A percentile compares a stretch with the other conserved stretches of the same genome.
phyloP scores from a whole-genome alignment of 2,113 vertebrate genomes.

The Ploceus nigricollis region DNA sequence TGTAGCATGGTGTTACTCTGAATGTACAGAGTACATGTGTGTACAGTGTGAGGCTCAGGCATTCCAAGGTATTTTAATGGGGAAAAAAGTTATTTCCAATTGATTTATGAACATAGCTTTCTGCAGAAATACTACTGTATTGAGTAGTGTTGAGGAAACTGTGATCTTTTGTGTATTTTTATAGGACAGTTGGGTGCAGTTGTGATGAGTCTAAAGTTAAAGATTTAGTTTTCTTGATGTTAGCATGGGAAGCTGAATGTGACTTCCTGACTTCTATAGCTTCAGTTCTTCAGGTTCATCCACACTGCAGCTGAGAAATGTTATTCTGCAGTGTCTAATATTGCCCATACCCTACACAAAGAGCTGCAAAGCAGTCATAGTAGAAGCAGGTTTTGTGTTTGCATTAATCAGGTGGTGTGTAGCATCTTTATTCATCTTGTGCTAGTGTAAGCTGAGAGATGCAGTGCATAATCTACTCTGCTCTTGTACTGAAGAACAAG shows the following conservation, averaged over 20 bases:
- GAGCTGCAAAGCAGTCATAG: neutral
- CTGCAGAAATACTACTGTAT: neutral
- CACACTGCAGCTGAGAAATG: neutral
- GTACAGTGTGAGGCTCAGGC: fast-evolving
- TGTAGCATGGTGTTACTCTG: neutral
- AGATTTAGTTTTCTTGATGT: neutral
- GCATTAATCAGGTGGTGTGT: neutral
- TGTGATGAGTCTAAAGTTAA: neutral
- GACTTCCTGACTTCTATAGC: neutral
- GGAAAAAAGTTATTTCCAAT: neutral
- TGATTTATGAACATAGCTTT: neutral
- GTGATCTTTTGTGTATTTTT: neutral
- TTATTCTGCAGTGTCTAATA: neutral
- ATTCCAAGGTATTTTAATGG: neutral
- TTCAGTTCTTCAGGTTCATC: neutral
- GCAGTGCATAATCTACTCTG: neutral
- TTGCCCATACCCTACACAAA: neutral
- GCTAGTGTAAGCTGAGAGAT: neutral
- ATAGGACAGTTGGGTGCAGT: neutral
- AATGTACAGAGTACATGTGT: too few relatives aligned
- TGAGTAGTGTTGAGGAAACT: neutral
- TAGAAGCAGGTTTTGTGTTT: neutral
- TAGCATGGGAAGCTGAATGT: neutral
- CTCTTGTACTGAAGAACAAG: neutral
- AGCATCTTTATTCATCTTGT: neutral